A percentile compares a stretch with the other conserved stretches of the same genome.
Conservation (phyloP, 1,140 invertebrate species). For the Hylaeus volcanicus region DNA sequence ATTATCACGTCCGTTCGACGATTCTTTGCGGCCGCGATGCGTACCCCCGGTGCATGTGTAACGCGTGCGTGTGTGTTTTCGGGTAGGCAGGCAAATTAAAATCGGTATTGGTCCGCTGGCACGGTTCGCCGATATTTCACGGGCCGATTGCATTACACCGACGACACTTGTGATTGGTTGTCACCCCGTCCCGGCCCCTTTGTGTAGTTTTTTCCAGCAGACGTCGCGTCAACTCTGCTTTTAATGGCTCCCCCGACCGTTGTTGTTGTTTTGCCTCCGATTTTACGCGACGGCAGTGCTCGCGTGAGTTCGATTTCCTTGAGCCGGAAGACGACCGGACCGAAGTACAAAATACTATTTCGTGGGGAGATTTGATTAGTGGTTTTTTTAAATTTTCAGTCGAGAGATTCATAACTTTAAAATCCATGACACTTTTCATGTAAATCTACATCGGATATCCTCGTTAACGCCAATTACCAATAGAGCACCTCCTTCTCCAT, state of each 20-base stretch:
- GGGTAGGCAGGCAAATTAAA: constrained; percentile 55
- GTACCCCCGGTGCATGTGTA: neutral
- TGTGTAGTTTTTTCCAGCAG: constrained; percentile 35
- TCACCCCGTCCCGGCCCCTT: constrained; percentile 40
- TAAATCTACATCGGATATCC: no score
- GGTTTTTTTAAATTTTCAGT: no score
- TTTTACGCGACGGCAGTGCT: neutral
- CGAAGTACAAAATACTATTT: no score
- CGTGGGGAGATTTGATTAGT: no score
- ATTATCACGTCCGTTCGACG: constrained; percentile 71
- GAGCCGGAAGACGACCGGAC: neutral
- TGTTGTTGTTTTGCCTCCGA: neutral
- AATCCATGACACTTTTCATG: no score
- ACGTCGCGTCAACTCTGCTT: constrained; percentile 15
- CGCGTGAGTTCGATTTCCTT: constrained; percentile 4
- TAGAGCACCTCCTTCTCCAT: no score
- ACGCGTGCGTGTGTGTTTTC: neutral
- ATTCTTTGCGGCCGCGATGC: constrained; percentile 67
- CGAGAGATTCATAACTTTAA: no score
- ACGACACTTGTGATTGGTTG: constrained; percentile 54
- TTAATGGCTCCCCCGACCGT: neutral
- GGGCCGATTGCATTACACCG: constrained; percentile 46
- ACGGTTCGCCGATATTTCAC: constrained; percentile 40
- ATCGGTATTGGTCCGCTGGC: constrained; percentile 45
- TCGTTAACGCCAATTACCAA: no score